phyloP scores from a whole-genome alignment of 1,140 invertebrate species.

The Plodia interpunctella region DNA sequence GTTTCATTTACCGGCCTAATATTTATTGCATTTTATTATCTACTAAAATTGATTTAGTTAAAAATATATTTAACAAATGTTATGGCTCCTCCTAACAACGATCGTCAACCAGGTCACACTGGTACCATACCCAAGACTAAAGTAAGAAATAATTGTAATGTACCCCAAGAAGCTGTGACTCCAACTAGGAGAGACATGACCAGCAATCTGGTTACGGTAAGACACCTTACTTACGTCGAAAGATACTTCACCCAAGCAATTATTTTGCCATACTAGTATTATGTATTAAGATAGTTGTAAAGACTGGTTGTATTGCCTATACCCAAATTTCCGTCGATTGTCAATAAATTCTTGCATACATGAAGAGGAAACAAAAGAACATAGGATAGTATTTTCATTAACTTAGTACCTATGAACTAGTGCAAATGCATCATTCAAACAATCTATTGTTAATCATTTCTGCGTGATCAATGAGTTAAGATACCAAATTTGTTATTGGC shows the following conservation, averaged over 20 bases:
- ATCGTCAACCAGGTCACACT: conserved; percentile 66
- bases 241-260: neutral
- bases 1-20: conserved; percentile 5
- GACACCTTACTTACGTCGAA: conserved; percentile 6
- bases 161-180: conserved; percentile 75
- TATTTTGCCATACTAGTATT: conserved; percentile 10
- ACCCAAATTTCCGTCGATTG: too few species aligned
- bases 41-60: neutral
- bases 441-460: too few species aligned
- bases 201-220: conserved; percentile 69
- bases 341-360: too few species aligned
- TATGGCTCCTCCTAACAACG: conserved; percentile 73
- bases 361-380: too few species aligned
- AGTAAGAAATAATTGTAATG: conserved; percentile 72
- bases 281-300: too few species aligned
- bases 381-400: too few species aligned
- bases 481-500: too few species aligned
- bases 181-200: conserved; percentile 74
- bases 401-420: too few species aligned
- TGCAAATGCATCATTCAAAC: too few species aligned
- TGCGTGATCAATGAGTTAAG: too few species aligned
- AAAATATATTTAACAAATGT: conserved; percentile 27
- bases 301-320: too few species aligned
- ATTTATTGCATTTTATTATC: neutral
- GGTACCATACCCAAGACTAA: conserved; percentile 74